Evolutionary conservation across 2,113 vertebrate species (phyloP), one percentile per base, ranked within the genome.

Genomic region (Dissostichus mawsoni): DNA sequence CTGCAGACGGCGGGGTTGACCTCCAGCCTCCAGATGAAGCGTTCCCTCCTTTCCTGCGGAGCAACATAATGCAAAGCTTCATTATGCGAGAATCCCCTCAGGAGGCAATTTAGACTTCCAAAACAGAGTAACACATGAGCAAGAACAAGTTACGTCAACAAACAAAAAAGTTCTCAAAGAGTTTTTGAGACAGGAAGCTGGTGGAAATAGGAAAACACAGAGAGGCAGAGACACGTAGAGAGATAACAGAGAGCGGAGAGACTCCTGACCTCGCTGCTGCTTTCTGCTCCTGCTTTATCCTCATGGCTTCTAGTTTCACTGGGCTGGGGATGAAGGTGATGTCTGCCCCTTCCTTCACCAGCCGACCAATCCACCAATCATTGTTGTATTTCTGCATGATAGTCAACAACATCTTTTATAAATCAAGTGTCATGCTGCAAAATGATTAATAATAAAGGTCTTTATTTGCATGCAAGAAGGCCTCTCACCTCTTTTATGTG

Each of bases 251-350:
- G 9, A 36, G 53, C 10, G 55, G 36, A 0, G 56, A 63, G 51
- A 69, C 58, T 80, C 94, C 95, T 90, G 85, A 95, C 94, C 93
- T 94, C 48, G 94, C 93, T 13, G 94, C 93, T 77, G 92, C 91
- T 90, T 95, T 95, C 95, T 97, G 96, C 78, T 98, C 97, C 89
- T 98, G 97, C 85, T 96, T 96, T 87, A 97, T 95, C 84, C 97
- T 92, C 93, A 97, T 97, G 91, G 96, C 96, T 83, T 98, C 98
- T 76, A 99, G 94, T 90, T 98, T 98, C 78, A 98, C 97, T 0
- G 98, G 98, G 89, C 97, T 98, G 3, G 98, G 98, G 90, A 99
- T 99, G 92, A 99, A 99, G 45, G 97, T 97, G 17, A 98, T 97
- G 92, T 98, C 98, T 0, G 97, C 97, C 64, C 97, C 97, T 87